Percentiles rank a stretch among this genome's conserved stretches.
phyloP scores from a whole-genome alignment of 2,113 vertebrate genomes.

The Meriones unguiculatus region DNA sequence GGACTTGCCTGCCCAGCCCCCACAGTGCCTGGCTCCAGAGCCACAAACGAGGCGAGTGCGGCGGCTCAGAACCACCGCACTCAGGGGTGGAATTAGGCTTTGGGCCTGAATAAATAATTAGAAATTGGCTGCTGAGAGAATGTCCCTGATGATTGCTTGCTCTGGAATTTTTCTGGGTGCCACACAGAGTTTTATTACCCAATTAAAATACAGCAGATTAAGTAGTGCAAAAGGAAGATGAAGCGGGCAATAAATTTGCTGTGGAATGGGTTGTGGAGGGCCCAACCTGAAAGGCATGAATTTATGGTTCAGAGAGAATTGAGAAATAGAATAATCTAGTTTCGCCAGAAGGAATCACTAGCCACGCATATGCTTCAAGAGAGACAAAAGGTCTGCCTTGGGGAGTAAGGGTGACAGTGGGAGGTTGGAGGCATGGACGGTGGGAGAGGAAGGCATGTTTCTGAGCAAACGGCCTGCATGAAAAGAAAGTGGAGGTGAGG shows the following conservation, averaged over 20 bases:
- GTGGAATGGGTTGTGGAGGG: conserved; percentile 69
- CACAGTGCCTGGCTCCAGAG: not conserved
- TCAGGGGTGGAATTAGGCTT: conserved; percentile 74
- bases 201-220: conserved; percentile 84
- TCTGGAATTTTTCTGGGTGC: conserved; percentile 82
- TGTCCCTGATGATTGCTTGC: conserved; percentile 79
- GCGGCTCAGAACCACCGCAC: conserved; percentile 43
- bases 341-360: conserved; percentile 60
- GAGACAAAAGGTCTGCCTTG: not conserved
- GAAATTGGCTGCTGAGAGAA: conserved; percentile 78
- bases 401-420: not conserved
- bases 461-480: not conserved
- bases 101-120: conserved; percentile 82
- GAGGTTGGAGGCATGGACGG: not conserved
- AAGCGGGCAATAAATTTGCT: conserved; percentile 75
- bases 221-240: conserved; percentile 73
- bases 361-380: conserved; percentile 45
- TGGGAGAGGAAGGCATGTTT: not conserved
- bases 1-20: not conserved
- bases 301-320: conserved; percentile 68
- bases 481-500: not conserved
- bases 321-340: conserved; percentile 53
- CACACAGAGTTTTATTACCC: conserved; percentile 82
- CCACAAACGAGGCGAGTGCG: not conserved
- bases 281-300: conserved; percentile 60